Percentiles rank a stretch among this genome's conserved stretches.
Conservation (phyloP, 2,797 vertebrate species). For the Pelochelys cantorii region DNA sequence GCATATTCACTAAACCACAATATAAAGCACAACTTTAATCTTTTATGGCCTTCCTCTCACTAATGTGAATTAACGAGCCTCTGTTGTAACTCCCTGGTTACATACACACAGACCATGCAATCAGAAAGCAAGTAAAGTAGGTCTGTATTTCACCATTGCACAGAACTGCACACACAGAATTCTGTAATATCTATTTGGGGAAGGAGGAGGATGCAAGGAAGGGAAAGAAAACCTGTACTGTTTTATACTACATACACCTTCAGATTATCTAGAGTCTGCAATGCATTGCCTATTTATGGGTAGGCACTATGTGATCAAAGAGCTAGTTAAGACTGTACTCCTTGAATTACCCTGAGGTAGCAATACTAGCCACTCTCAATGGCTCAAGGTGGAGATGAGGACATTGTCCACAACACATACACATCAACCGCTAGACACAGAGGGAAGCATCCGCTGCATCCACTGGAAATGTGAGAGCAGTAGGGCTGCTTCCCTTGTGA, state of each 20-base stretch:
- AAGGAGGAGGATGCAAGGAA: not conserved
- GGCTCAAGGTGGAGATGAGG: not conserved
- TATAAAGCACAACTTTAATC: not conserved
- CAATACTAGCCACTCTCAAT: not conserved
- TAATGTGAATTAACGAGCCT: not conserved
- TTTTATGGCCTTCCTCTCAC: not conserved
- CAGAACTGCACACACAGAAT: not conserved
- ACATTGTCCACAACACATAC: not conserved
- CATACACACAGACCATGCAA: accelerated
- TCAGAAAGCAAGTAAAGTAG: not conserved
- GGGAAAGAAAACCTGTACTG: not conserved
- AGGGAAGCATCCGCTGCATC: no score
- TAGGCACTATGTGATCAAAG: not conserved
- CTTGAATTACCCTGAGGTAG: not conserved
- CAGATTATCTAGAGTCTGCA: not conserved
- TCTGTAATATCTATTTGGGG: not conserved
- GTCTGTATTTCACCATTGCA: not conserved
- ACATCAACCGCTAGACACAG: not conserved
- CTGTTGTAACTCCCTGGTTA: not conserved
- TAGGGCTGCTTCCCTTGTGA: no score
- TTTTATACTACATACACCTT: not conserved
- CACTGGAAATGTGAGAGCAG: not conserved
- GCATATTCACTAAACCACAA: not conserved
- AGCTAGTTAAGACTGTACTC: not conserved
- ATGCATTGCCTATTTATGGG: not conserved